These are phyloP conservation scores for Catostomus latipinnis DNA, from an alignment of 2,797 vertebrate species.

Conservation along the genomic window DNA sequence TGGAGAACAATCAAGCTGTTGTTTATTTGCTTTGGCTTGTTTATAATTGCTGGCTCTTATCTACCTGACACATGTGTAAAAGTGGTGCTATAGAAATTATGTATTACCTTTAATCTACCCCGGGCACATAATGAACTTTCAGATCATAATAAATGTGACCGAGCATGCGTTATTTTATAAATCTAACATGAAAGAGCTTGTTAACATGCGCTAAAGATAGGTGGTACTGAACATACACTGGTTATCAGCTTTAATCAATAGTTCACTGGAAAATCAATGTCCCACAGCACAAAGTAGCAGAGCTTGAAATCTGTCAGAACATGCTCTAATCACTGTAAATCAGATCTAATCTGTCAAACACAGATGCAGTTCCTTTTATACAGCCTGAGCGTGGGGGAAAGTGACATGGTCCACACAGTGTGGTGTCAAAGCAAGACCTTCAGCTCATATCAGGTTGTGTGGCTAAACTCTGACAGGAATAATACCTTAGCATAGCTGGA, in stretches of 20 bases:
- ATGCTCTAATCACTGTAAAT: constrained; percentile 10
- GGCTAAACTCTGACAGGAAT: constrained; percentile 8
- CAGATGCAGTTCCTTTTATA: neutral
- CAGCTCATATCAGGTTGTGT: constrained; percentile 1
- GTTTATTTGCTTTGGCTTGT: constrained; percentile 37
- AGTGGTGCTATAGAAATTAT: constrained; percentile 36
- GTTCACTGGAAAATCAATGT: neutral
- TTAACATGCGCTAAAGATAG: constrained; percentile 12
- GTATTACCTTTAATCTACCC: constrained; percentile 34
- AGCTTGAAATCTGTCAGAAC: constrained; percentile 15
- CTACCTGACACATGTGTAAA: constrained; percentile 27
- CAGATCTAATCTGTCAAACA: constrained; percentile 21
- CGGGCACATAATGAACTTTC: constrained; percentile 24
- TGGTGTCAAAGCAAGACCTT: neutral
- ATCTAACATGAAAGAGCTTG: constrained; percentile 11
- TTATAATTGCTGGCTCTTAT: constrained; percentile 45
- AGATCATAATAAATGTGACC: neutral
- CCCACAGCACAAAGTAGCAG: neutral
- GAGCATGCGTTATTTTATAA: constrained; percentile 1
- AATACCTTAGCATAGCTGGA: neutral
- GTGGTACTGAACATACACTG: neutral
- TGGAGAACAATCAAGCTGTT: constrained; percentile 38
- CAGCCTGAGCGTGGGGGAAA: neutral
- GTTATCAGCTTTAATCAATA: constrained; percentile 37
- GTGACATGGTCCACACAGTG: neutral